Percentiles rank a stretch among this genome's conserved stretches.
Evolutionary conservation across 2,888 invertebrate species (phyloP).

Genomic region (Ochlodes sylvanus): DNA sequence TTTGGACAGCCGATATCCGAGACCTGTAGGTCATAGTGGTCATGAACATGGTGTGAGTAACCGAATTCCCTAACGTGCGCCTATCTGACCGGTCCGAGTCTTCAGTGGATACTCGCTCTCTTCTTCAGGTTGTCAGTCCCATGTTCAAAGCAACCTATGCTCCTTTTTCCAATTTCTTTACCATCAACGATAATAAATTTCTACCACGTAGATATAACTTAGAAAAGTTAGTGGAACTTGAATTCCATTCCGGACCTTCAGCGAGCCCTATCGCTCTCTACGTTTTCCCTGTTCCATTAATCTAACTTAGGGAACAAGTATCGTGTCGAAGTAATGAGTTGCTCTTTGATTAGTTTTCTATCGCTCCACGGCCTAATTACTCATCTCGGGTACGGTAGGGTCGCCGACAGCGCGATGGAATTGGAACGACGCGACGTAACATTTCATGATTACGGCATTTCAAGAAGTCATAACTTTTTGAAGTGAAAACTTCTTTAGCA

Average conservation of each 20-base stretch:
- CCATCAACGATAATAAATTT: neutral
- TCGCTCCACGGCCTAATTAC: constrained; percentile 15
- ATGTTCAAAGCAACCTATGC: no score
- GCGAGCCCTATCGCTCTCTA: neutral
- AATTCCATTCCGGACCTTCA: neutral
- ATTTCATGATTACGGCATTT: no score
- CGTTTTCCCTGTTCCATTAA: constrained; percentile 7
- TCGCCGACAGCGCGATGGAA: neutral
- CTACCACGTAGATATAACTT: neutral
- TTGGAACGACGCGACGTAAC: neutral
- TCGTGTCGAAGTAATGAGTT: constrained; percentile 30
- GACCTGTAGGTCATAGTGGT: no score
- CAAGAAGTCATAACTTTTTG: no score
- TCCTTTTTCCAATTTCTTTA: no score
- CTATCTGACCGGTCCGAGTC: no score
- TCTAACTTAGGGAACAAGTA: constrained; percentile 8
- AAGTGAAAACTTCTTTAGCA: no score
- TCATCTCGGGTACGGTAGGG: neutral
- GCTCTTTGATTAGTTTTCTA: constrained; percentile 30
- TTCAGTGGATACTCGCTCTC: no score
- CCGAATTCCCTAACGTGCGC: no score
- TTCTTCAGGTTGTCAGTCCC: no score
- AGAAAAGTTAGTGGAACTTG: constrained; percentile 1
- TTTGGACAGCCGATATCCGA: no score
- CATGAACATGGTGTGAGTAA: no score